Conservation (phyloP, 2,797 vertebrate genomes). For the Phataginus tricuspis region DNA sequence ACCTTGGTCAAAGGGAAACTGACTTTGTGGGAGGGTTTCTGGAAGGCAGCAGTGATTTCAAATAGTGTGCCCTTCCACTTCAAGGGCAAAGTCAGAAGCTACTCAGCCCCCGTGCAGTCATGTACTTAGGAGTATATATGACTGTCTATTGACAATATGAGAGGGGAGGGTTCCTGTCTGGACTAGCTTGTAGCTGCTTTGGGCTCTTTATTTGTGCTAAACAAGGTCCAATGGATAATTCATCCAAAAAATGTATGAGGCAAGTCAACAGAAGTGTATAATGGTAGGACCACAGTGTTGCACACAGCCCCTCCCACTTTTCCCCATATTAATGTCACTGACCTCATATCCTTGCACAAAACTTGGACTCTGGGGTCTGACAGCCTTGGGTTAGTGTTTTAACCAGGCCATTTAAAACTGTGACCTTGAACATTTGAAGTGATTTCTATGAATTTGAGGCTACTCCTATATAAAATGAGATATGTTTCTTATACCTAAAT, state of each 20-base stretch:
- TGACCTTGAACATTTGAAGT: not conserved
- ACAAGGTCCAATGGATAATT: not conserved
- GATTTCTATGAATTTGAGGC: not conserved
- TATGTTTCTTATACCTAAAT: not conserved
- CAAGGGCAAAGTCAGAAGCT: conserved; percentile 4
- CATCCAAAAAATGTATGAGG: not conserved
- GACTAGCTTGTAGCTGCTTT: not conserved
- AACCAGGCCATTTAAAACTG: not conserved
- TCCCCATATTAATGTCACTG: not conserved
- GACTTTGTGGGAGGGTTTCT: not conserved
- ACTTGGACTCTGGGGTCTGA: not conserved
- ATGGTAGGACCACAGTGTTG: not conserved
- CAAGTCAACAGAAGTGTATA: not conserved
- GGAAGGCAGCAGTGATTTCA: not conserved
- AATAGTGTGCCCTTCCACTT: not conserved
- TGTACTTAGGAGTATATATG: not conserved
- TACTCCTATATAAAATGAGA: not conserved
- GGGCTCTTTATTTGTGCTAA: not conserved
- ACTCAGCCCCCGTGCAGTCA: not conserved
- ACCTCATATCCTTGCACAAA: not conserved
- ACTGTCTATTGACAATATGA: not conserved
- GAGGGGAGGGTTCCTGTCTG: not conserved
- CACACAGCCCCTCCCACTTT: not conserved
- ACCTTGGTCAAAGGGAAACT: not conserved
- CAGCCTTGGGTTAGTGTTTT: not conserved